A percentile compares a stretch with the other conserved stretches of the same genome.
Conservation (phyloP, 2,797 vertebrate genomes). For the Natrix natrix region DNA sequence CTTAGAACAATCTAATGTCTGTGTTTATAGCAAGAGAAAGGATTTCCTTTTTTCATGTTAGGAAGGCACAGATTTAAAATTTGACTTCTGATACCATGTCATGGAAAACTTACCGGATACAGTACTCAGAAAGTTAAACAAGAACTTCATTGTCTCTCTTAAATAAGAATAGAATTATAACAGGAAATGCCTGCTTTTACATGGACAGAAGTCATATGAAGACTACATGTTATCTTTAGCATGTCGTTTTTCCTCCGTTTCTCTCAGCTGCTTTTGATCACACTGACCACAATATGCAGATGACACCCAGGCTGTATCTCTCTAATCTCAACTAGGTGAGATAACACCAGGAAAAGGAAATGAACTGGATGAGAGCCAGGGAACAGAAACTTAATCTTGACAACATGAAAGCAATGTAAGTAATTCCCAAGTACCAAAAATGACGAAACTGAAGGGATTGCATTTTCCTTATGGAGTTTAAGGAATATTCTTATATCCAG, state of each 20-base stretch:
- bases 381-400: neutral
- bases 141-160: neutral
- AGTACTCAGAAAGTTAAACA: neutral
- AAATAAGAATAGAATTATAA: neutral
- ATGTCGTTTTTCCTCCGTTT: neutral
- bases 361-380: neutral
- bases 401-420: neutral
- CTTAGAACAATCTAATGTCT: neutral
- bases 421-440: neutral
- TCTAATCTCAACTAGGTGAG: neutral
- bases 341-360: neutral
- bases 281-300: neutral
- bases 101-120: neutral
- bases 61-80: neutral
- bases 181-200: neutral
- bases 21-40: neutral
- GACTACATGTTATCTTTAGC: neutral
- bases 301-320: constrained; percentile 41
- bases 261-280: neutral
- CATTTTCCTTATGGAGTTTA: neutral
- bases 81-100: neutral
- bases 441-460: neutral
- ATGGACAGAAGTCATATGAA: neutral
- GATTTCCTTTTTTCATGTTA: neutral
- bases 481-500: neutral